Evolutionary conservation across 92 coral and sea anemone genomes (phyloP).

Genomic region (Desmophyllum pertusum): DNA sequence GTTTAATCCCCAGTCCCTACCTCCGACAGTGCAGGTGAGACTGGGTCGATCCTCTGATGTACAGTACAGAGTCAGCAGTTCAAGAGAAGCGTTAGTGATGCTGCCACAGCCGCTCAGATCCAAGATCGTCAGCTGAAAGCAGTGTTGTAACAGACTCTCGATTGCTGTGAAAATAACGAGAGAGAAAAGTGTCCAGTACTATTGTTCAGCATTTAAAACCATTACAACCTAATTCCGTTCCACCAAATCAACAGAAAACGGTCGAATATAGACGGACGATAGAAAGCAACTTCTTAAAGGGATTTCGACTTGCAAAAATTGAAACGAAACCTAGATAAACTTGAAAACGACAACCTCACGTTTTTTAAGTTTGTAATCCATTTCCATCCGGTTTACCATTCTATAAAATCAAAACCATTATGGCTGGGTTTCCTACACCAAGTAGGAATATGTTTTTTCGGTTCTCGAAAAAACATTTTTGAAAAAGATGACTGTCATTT

Average conservation of each 20-base stretch:
- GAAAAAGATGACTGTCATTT: too few relatives aligned
- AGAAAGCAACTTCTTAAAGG: too few relatives aligned
- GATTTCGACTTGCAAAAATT: too few relatives aligned
- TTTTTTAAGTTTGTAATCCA: too few relatives aligned
- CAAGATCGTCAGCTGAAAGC: constrained; percentile 48
- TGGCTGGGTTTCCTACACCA: too few relatives aligned
- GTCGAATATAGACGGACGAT: too few relatives aligned
- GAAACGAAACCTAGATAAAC: too few relatives aligned
- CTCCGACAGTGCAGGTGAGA: constrained; percentile 72
- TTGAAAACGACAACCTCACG: too few relatives aligned
- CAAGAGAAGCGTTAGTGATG: constrained; percentile 64
- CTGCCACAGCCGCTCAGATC: constrained; percentile 77
- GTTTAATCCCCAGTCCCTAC: constrained; percentile 26
- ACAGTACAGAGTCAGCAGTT: constrained; percentile 45
- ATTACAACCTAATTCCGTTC: background rate
- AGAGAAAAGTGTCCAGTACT: background rate
- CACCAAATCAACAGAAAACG: background rate
- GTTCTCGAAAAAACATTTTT: too few relatives aligned
- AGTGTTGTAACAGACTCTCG: constrained; percentile 53
- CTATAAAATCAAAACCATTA: too few relatives aligned
- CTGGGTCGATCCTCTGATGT: constrained; percentile 44
- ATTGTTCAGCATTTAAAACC: background rate
- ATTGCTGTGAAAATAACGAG: constrained; percentile 49
- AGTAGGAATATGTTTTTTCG: too few relatives aligned
- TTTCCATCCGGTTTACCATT: too few relatives aligned